Percentiles rank a stretch among this genome's conserved stretches.
phyloP scores from a whole-genome alignment of 2,113 vertebrate genomes.

The Apodemus sylvaticus region DNA sequence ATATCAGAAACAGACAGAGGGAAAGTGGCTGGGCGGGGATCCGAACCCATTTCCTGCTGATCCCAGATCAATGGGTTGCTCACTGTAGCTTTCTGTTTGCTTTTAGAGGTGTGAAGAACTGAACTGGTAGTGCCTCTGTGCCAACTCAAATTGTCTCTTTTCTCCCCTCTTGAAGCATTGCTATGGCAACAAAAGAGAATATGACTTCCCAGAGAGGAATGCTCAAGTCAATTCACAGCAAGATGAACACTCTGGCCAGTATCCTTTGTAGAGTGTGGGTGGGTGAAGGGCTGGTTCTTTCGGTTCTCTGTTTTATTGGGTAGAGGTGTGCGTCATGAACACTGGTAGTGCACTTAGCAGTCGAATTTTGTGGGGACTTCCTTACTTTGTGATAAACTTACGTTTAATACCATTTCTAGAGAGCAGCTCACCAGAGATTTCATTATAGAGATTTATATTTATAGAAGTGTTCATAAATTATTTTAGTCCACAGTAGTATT shows the following conservation, averaged over 20 bases:
- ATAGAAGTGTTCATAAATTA: constrained; percentile 42
- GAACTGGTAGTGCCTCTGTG: constrained; percentile 70
- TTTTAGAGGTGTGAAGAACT: constrained; percentile 1
- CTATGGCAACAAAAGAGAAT: constrained; percentile 99
- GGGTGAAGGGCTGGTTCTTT: rapidly evolving
- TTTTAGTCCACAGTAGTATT: constrained; percentile 28
- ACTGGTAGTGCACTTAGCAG: neutral
- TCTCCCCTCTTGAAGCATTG: constrained; percentile 89
- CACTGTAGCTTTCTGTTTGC: constrained; percentile 55
- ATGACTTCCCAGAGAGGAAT: constrained; percentile 97
- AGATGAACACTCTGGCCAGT: constrained; percentile 99
- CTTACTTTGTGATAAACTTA: neutral
- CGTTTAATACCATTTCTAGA: constrained; percentile 12
- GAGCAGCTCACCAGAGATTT: neutral
- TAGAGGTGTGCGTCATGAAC: neutral
- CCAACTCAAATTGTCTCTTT: constrained; percentile 66
- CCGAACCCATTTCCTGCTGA: constrained; percentile 52
- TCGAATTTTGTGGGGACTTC: neutral
- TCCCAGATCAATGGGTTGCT: constrained; percentile 8
- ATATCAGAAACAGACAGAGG: neutral
- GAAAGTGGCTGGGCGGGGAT: constrained; percentile 15
- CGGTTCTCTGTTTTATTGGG: neutral
- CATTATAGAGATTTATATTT: constrained; percentile 12
- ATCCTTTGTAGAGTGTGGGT: constrained; percentile 89
- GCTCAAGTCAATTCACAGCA: constrained; percentile 97